Base-by-base conservation (phyloP, 2,113 vertebrate genomes). In the Leiothrix lutea region DNA sequence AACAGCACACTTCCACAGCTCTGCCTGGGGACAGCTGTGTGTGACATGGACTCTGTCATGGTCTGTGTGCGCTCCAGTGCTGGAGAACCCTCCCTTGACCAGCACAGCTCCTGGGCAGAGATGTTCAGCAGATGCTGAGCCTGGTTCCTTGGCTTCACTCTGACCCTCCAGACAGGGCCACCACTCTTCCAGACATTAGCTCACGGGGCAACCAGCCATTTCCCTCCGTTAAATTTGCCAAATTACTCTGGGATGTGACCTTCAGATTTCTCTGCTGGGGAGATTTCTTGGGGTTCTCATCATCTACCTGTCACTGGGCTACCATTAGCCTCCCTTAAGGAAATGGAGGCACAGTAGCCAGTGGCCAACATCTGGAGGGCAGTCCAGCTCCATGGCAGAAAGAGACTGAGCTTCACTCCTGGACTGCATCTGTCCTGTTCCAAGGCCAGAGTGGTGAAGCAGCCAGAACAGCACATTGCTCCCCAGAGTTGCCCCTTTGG, bases 341-440 rank as follows among this genome's bases (percentile, higher is more conserved):
- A 78, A 40, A 25, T 1, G 22, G 61, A 80, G 11, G 25, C n/a
- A 36, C 11, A 40, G 36, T 20, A 74, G n/a, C n/a, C n/a, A n/a
- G n/a, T n/a, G n/a, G n/a, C 33, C 56, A 92, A 6, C 22, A 28
- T 20, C 21, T 66, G 58, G 36, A 94, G 54, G 35, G 47, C 14
- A 47, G 23, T 33, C 21, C 67, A 64, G 33, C 62, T 83, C 51
- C 29, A 13, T 8, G 15, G 15, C 5, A 17, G 50, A 44, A 90
- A 20, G 21, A 17, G 24, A 6, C 3, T 38, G 38, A 36, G 15
- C n/a, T 80, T 58, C 72, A 24, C 6, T 69, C 25, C 50, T 29
- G 40, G 38, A 26, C 42, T 22, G 6, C 0, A 0, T 11, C 36
- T 83, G 24, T 71, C 38, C 54, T 1, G 0, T 60, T 88, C 35